Percentiles rank a stretch among this genome's conserved stretches.
phyloP scores from a whole-genome alignment of 92 coral and sea anemone species.

The Paramuricea clavata region DNA sequence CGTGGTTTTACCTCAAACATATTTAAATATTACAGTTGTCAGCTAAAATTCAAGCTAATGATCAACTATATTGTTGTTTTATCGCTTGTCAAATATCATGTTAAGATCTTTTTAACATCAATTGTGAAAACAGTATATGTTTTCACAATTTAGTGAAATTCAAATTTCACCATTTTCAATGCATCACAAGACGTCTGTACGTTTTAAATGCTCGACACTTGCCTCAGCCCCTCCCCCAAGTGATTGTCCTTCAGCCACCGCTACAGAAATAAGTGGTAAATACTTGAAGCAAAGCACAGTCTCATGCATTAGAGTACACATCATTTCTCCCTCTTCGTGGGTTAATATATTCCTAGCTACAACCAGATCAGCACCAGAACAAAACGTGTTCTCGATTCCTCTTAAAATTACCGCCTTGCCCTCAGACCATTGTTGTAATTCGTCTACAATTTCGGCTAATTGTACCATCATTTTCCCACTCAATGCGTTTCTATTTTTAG shows the following conservation, averaged over 20 bases:
- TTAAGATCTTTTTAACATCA: too few species aligned
- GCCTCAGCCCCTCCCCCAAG: slow-evolving; percentile 99
- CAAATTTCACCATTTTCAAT: too few species aligned
- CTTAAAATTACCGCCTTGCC: slow-evolving; percentile 85
- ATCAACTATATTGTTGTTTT: too few species aligned
- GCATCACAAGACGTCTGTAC: too few species aligned
- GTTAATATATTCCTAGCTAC: slow-evolving; percentile 80
- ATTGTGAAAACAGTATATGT: too few species aligned
- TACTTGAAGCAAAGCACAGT: slow-evolving; percentile 79
- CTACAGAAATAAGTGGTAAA: slow-evolving; percentile 82
- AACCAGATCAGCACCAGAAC: slow-evolving; percentile 91
- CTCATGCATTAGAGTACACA: slow-evolving; percentile 94
- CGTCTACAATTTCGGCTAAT: slow-evolving; percentile 87
- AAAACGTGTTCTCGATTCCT: slow-evolving; percentile 83
- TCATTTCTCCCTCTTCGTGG: slow-evolving; percentile 82
- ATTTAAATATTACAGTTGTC: too few species aligned
- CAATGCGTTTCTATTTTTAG: slow-evolving; percentile 81
- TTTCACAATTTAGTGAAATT: too few species aligned
- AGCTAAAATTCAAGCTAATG: too few species aligned
- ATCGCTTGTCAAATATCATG: too few species aligned
- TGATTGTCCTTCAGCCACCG: slow-evolving; percentile 91
- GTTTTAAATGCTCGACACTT: not conserved
- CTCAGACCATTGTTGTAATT: slow-evolving; percentile 81
- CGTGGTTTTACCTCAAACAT: too few species aligned
- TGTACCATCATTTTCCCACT: slow-evolving; percentile 93